These are phyloP conservation scores for Girardia tigrina DNA, from an alignment of 2,888 invertebrate species.

Conservation along the genomic window DNA sequence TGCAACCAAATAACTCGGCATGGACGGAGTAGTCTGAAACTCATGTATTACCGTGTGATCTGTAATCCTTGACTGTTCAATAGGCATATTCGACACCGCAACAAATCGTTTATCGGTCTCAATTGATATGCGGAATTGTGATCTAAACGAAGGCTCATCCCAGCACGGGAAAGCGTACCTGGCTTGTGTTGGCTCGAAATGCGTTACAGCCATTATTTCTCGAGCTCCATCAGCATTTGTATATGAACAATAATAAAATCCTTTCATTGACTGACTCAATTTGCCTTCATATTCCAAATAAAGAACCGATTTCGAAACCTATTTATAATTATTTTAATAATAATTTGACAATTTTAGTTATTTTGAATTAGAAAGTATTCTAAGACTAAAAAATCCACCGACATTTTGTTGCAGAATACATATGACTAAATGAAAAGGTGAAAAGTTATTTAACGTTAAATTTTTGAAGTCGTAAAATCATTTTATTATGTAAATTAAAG, in stretches of 20 bases:
- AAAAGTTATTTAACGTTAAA: too few relatives aligned
- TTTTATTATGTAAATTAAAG: too few relatives aligned
- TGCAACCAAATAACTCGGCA: conserved; percentile 32
- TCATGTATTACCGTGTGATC: neutral
- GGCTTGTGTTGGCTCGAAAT: conserved; percentile 29
- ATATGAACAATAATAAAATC: conserved; percentile 24
- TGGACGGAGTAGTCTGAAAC: conserved; percentile 20
- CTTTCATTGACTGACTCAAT: conserved; percentile 25
- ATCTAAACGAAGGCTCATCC: conserved; percentile 21
- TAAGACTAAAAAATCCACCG: too few relatives aligned
- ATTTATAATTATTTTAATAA: too few relatives aligned
- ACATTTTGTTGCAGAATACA: too few relatives aligned
- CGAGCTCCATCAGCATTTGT: neutral
- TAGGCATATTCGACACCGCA: conserved; percentile 4
- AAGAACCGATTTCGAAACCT: neutral
- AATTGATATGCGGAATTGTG: conserved; percentile 10
- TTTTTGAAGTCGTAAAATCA: too few relatives aligned
- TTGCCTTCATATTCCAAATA: conserved; percentile 6
- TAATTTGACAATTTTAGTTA: too few relatives aligned
- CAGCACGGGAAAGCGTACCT: conserved; percentile 24
- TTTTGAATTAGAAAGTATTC: too few relatives aligned
- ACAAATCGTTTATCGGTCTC: neutral
- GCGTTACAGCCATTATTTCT: conserved; percentile 12
- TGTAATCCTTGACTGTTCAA: neutral
- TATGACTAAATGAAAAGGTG: too few relatives aligned